A percentile compares a stretch with the other conserved stretches of the same genome.
These are phyloP conservation scores for Cecropterus lyciades DNA, from an alignment of 1,140 invertebrate genomes.

Conservation along the genomic window DNA sequence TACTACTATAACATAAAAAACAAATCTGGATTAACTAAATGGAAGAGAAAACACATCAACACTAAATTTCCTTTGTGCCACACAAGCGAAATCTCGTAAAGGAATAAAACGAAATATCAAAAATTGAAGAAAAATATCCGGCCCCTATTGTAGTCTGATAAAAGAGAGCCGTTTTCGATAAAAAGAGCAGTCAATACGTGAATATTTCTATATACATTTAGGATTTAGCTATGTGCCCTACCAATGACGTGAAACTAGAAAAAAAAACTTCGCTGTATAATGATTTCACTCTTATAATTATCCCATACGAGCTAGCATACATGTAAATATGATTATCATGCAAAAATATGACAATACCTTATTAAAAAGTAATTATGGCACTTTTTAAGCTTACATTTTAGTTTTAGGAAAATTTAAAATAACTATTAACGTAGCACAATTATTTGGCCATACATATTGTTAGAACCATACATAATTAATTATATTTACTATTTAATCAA, in stretches of 20 bases:
- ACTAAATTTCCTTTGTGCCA: not conserved
- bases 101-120: constrained; percentile 11
- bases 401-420: no score
- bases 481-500: no score
- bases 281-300: no score
- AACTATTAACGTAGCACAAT: no score
- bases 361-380: no score
- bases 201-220: constrained; percentile 39
- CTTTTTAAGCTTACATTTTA: no score
- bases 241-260: not conserved
- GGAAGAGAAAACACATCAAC: not conserved
- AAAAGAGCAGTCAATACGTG: constrained; percentile 25
- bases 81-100: not conserved
- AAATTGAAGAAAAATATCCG: constrained; percentile 9
- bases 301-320: no score
- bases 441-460: no score
- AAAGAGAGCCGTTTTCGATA: constrained; percentile 14
- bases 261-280: no score
- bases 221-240: not conserved
- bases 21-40: not conserved
- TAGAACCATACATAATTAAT: no score
- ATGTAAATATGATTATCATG: no score
- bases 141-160: constrained; percentile 11
- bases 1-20: not conserved
- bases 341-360: no score